Evolutionary conservation across 2,113 vertebrate species (phyloP), one percentile per base, ranked within the genome.

Genomic region (Bucco capensis): DNA sequence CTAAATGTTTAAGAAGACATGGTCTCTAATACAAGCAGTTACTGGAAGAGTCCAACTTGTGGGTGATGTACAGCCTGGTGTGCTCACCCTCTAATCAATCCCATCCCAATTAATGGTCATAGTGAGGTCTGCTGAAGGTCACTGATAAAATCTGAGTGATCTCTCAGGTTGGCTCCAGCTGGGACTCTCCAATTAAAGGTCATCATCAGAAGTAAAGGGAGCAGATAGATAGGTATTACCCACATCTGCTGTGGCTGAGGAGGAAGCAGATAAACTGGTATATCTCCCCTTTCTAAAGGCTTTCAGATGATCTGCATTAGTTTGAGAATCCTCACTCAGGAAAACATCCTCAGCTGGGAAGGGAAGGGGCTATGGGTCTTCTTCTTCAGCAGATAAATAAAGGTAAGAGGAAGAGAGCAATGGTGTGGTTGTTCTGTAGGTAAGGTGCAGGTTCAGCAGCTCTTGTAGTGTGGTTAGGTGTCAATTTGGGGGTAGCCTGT

Each of bases 371-470:
- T 9, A 47, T 7, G 40, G 33, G 17, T 12, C 28, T 42, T 9
- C 12, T 42, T n/a, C 54, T 79, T 72, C 3, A 33, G 57, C 1
- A 66, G 54, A 73, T 60, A 85, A 76, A 73, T 31, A 40, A 64
- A 76, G 46, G 33, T 23, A 70, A 57, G 67, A 37, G 27, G 11
- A 42, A 18, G 8, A 50, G 2, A n/a, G 1, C 0, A 37, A 1
- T 0, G 1, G 4, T 0, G 0, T 54, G 19, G 37, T 1, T 58
- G 17, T 3, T 91, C 12, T 89, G 2, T 3, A 72, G 89, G 87
- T 89, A 53, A 79, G 16, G 3, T 60, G 2, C 0, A 10, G 14
- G 40, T 10, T 7, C 4, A 14, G 24, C 0, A 47, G 24, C 1
- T 0, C 1, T 46, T 33, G 33, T 54, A 33, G 42, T 28, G 7